Conservation (phyloP, 2,113 vertebrate genomes). For the Puntigrus tetrazona region DNA sequence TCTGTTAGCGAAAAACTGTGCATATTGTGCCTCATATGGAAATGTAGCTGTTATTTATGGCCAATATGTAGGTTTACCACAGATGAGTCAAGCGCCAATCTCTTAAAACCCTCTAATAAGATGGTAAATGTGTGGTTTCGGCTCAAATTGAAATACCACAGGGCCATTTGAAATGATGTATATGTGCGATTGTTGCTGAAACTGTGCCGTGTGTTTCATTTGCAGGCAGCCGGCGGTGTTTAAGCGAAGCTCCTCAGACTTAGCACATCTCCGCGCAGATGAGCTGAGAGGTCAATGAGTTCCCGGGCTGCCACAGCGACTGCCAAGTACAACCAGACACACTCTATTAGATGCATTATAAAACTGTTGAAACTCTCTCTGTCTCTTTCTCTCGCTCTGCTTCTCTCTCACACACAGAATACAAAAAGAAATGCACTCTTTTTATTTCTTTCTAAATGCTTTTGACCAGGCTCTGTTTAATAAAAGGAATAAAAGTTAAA, state of each 20-base stretch:
- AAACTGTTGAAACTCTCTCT: conserved; percentile 39
- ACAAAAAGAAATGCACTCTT: conserved; percentile 1
- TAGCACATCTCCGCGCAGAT: conserved; percentile 49
- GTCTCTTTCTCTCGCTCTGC: neutral
- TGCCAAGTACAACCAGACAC: conserved; percentile 59
- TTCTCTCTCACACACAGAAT: conserved; percentile 15
- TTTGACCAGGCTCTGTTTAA: neutral
- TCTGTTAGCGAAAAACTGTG: conserved; percentile 40
- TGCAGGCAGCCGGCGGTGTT: conserved; percentile 28
- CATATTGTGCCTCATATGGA: conserved; percentile 32
- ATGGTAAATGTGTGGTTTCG: conserved; percentile 35
- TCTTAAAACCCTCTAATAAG: conserved; percentile 31
- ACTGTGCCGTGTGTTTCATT: conserved; percentile 45
- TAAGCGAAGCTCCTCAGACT: conserved; percentile 40
- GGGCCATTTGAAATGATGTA: conserved; percentile 47
- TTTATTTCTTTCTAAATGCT: neutral
- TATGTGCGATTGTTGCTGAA: conserved; percentile 41
- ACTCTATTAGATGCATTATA: conserved; percentile 55
- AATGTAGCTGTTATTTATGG: conserved; percentile 39
- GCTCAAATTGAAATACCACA: conserved; percentile 12
- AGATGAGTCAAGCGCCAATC: conserved; percentile 34
- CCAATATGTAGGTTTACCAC: conserved; percentile 37
- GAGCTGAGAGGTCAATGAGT: conserved; percentile 58
- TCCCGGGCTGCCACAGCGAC: conserved; percentile 49
- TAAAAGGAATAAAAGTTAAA: neutral